Evolutionary conservation across 2,888 invertebrate species (phyloP).

Genomic region (Marasmarcha lunaedactyla): DNA sequence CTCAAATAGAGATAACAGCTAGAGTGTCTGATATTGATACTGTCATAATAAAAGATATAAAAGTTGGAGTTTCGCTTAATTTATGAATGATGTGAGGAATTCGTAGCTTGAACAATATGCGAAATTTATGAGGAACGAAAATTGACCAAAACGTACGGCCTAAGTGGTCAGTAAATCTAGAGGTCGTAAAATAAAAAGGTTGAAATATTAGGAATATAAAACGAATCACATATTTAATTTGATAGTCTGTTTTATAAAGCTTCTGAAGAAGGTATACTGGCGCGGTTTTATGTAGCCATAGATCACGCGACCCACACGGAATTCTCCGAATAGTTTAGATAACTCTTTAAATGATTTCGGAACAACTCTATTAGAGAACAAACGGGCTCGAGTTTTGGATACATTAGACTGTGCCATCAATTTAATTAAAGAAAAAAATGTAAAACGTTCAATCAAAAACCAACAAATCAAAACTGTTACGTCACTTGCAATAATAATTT

Average conservation of each 20-base stretch:
- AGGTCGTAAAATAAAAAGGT: conserved; percentile 41
- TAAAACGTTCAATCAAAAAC: too few species aligned
- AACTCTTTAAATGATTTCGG: conserved; percentile 2
- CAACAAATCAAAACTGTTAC: too few species aligned
- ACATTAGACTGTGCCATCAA: too few species aligned
- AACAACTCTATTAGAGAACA: conserved; percentile 5
- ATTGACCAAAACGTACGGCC: too few species aligned
- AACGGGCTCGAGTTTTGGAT: background rate
- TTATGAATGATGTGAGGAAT: too few species aligned
- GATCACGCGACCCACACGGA: conserved; percentile 23
- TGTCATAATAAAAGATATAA: too few species aligned
- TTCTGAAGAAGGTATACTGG: conserved; percentile 41
- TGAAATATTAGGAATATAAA: conserved; percentile 46
- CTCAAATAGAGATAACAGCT: conserved; percentile 21
- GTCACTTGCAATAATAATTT: too few species aligned
- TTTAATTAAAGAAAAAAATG: too few species aligned
- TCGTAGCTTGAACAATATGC: too few species aligned
- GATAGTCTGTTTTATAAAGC: conserved; percentile 46
- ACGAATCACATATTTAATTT: conserved; percentile 41
- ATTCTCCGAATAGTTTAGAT: conserved; percentile 19
- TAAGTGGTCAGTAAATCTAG: conserved; percentile 42
- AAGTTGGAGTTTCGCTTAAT: too few species aligned
- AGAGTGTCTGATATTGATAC: conserved; percentile 3
- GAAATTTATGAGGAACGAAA: too few species aligned
- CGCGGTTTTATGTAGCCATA: conserved; percentile 32